These are phyloP conservation scores for Sebastes melanostomus DNA, from an alignment of 2,797 vertebrate genomes.

Conservation along the genomic window DNA sequence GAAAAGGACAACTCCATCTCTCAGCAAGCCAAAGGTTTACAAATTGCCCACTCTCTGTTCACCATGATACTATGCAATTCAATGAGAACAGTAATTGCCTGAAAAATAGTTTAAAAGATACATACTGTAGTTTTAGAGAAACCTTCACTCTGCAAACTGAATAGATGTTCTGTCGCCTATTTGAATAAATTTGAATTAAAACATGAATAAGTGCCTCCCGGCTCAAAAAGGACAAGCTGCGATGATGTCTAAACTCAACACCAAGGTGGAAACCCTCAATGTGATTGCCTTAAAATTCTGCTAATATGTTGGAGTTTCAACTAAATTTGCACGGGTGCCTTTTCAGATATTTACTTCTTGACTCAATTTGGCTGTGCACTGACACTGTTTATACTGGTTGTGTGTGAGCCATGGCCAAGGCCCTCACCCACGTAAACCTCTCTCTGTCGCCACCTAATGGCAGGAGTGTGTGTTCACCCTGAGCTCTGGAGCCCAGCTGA, in stretches of 20 bases:
- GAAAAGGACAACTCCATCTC: slow-evolving; percentile 74
- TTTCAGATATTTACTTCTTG: not conserved
- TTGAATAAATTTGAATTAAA: slow-evolving; percentile 30
- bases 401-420: slow-evolving; percentile 23
- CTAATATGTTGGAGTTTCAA: not conserved
- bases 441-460: slow-evolving; percentile 86
- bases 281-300: not conserved
- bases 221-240: not conserved
- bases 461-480: slow-evolving; percentile 48
- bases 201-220: not conserved
- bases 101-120: slow-evolving; percentile 45
- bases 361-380: not conserved
- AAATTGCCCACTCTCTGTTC: slow-evolving; percentile 64
- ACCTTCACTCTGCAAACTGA: slow-evolving; percentile 8
- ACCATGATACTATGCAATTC: slow-evolving; percentile 63
- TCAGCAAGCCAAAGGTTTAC: slow-evolving; percentile 62
- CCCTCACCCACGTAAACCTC: slow-evolving; percentile 20
- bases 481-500: slow-evolving; percentile 74
- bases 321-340: not conserved
- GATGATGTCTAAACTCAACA: not conserved
- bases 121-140: slow-evolving; percentile 23
- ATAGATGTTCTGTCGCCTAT: not conserved
- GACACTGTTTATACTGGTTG: not conserved
- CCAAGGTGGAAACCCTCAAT: not conserved
- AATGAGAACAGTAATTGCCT: slow-evolving; percentile 29